A percentile compares a stretch with the other conserved stretches of the same genome.
Evolutionary conservation across 1,140 invertebrate species (phyloP).

Genomic region (Bombyx mori): DNA sequence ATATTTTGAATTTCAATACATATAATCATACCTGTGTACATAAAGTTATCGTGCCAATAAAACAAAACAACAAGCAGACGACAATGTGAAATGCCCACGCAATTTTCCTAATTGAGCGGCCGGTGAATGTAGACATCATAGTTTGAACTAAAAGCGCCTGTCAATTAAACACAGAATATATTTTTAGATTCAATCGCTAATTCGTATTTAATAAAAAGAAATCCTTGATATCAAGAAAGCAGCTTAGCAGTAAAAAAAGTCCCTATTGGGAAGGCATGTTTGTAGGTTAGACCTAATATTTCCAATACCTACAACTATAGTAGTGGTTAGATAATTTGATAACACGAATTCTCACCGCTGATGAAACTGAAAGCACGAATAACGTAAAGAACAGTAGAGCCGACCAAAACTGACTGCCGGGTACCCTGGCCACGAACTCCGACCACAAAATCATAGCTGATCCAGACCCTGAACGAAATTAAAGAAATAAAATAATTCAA

Average conservation of each 20-base stretch:
- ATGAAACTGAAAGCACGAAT: constrained; percentile 36
- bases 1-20: background rate
- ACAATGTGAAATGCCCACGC: constrained; percentile 47
- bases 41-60: constrained; percentile 46
- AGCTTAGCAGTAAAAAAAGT: too few relatives aligned
- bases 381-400: constrained; percentile 50
- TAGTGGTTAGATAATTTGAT: too few relatives aligned
- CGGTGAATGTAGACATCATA: constrained; percentile 51
- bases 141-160: constrained; percentile 51
- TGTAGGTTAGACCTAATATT: too few relatives aligned
- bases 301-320: too few relatives aligned
- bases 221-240: too few relatives aligned
- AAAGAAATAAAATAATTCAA: background rate
- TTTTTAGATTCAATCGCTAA: too few relatives aligned
- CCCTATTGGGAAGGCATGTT: too few relatives aligned
- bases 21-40: constrained; percentile 41
- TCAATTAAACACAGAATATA: background rate
- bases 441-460: constrained; percentile 51
- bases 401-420: constrained; percentile 60
- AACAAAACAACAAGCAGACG: constrained; percentile 36
- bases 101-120: constrained; percentile 40
- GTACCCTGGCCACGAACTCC: constrained; percentile 43
- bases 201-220: too few relatives aligned
- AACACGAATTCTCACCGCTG: constrained; percentile 27
- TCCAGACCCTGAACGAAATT: constrained; percentile 30